A percentile compares a stretch with the other conserved stretches of the same genome.
phyloP scores from a whole-genome alignment of 2,113 vertebrate species.

The Anarhynchus alexandrinus region DNA sequence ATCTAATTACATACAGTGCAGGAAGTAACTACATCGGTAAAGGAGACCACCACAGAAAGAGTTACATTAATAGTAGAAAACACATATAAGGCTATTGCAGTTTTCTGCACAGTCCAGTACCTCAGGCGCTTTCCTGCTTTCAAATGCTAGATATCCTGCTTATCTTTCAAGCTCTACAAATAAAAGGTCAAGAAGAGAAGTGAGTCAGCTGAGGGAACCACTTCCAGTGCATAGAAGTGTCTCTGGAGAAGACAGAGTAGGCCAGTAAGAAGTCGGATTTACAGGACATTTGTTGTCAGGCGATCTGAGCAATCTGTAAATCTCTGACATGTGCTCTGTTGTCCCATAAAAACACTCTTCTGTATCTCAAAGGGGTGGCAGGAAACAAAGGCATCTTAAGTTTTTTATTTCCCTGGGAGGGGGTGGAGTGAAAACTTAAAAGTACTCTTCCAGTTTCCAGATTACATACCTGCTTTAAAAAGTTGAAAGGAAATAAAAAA shows the following conservation, averaged over 20 bases:
- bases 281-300: not conserved
- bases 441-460: not conserved
- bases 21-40: not conserved
- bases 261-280: not conserved
- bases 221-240: not conserved
- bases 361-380: not conserved
- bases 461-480: not conserved
- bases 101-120: not conserved
- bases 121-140: not conserved
- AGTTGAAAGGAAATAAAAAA: not conserved
- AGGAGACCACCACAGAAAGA: not conserved
- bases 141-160: not conserved
- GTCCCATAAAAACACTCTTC: not conserved
- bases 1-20: not conserved
- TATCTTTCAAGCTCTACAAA: not conserved
- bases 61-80: not conserved
- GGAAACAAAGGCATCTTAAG: not conserved
- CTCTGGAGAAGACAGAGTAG: not conserved
- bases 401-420: not conserved
- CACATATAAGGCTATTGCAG: not conserved
- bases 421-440: not conserved
- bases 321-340: not conserved
- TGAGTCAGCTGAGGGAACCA: not conserved
- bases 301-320: not conserved
- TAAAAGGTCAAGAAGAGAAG: conserved; percentile 2